Evolutionary conservation across 2,113 vertebrate species (phyloP), one percentile per base, ranked within the genome.

Genomic region (Nerophis ophidion): DNA sequence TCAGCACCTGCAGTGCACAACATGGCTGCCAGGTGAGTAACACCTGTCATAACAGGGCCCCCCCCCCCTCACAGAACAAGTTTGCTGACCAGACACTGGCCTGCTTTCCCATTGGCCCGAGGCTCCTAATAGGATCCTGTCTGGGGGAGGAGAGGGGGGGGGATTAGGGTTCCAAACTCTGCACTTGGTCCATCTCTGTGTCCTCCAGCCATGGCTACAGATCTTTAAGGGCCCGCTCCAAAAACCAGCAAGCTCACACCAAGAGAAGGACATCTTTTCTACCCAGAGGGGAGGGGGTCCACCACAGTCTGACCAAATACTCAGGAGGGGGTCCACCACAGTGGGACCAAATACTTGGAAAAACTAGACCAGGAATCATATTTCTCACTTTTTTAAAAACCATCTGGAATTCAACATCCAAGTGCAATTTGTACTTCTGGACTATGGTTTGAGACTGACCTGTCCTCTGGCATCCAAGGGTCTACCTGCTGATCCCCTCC

Each of bases 81-180:
- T 89, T 86, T 89, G 85, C 85, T 89, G 86, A 91, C 82, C 84
- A 83, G 72, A 88, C 88, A 88, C 26, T 88, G 85, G 74, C 88
- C 89, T 91, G 71, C 70, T 90, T 89, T 91, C 70, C 61, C 61
- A 89, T 91, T 90, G 90, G 89, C 78, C 81, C 75, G 68, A 66
- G 75, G 63, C 56, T 63, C 75, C 72, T 91, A 91, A 91, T 91
- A 89, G 90, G 90, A 91, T 91, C 81, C 78, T 50, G 78, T 82
- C 65, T 70, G 73, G 56, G 63, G 44, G 67, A 4, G 4, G 26
- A n/a, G 26, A 3, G 19, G 19, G 19, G 1, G 56, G 66, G 55
- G 69, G 88, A 91, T 91, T 90, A 89, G n/a, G 63, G 52, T 14
- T 84, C 74, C 84, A 81, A 82, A 84, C 78, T 68, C 60, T 74